Conservation (phyloP, 2,888 invertebrate species). For the Polyommatus icarus region DNA sequence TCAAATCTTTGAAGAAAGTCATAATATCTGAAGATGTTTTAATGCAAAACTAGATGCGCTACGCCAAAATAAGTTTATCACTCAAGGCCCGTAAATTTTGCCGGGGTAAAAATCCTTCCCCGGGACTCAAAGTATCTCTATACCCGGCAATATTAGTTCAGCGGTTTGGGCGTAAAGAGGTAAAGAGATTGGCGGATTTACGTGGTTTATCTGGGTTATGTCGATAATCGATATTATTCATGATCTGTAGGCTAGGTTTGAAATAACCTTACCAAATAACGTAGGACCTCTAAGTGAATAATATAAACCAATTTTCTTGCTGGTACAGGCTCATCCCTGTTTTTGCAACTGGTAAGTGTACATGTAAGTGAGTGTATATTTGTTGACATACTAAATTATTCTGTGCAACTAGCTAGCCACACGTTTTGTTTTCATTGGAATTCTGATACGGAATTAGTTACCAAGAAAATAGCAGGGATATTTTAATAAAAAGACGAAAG, state of each 20-base stretch:
- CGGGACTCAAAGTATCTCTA: too few species aligned
- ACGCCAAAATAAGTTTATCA: too few species aligned
- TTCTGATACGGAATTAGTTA: neutral
- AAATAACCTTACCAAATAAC: neutral
- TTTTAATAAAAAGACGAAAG: too few species aligned
- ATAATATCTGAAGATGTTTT: neutral
- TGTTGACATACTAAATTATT: conserved; percentile 1
- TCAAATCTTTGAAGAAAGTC: neutral
- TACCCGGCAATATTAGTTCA: too few species aligned
- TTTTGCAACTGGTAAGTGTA: neutral
- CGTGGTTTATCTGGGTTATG: too few species aligned
- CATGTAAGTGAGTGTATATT: neutral
- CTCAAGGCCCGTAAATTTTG: too few species aligned
- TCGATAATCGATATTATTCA: too few species aligned
- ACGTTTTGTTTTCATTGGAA: neutral
- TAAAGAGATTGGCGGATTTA: too few species aligned
- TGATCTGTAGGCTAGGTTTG: too few species aligned
- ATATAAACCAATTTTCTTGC: neutral
- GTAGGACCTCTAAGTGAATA: neutral
- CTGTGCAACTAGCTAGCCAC: neutral
- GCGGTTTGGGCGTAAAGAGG: too few species aligned
- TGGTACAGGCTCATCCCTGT: neutral
- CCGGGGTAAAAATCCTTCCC: too few species aligned
- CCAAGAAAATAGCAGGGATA: neutral
- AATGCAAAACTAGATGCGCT: neutral